Base-by-base conservation (phyloP, 2,888 invertebrate genomes). In the Cataglyphis cursor region DNA sequence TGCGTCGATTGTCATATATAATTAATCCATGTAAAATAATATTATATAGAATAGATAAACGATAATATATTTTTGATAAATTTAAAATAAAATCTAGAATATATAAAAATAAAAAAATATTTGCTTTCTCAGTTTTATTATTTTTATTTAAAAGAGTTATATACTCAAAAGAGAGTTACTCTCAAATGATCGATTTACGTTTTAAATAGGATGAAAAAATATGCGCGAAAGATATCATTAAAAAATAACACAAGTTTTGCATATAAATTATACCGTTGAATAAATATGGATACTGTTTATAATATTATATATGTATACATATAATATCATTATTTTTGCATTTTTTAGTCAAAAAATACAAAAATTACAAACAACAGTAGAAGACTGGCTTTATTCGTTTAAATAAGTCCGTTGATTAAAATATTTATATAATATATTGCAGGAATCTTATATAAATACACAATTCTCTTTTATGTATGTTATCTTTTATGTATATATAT, bases 31-130 rank as follows among this genome's bases (percentile, higher is more conserved):
- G 15, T 15, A 70, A 70, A 10, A 15, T 70, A 21, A 31, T 24
- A 35, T 35, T 38, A n/a, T 57, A 35, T 35, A 70, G 21, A 35
- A 51, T 54, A 24, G 41, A 28, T 41, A 1, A 57, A 18, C 12
- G 18, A 41, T 41, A 72, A 41, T 72, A 59, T 73, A 59, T 57
- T 73, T 73, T 73, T 59, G n/a, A 72, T 72, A 38, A 44, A 31
- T 61, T 1, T 54, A 54, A 54, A n/a, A 54, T 21, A n/a, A 44
- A 18, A 44, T 44, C 15, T 44, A 18, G 18, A 18, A 44, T 44
- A 44, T 41, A 41, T 41, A 44, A 44, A 44, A 15, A 28, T 28
- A 44, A 44, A 44, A 15, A 44, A 44, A 18, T 44, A 44, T 18
- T 44, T 5, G 4, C 18, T 44, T 44, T 5, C 44, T 18, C 44